A percentile compares a stretch with the other conserved stretches of the same genome.
These are phyloP conservation scores for Chrysochloris asiatica DNA, from an alignment of 2,113 vertebrate genomes.

Conservation along the genomic window DNA sequence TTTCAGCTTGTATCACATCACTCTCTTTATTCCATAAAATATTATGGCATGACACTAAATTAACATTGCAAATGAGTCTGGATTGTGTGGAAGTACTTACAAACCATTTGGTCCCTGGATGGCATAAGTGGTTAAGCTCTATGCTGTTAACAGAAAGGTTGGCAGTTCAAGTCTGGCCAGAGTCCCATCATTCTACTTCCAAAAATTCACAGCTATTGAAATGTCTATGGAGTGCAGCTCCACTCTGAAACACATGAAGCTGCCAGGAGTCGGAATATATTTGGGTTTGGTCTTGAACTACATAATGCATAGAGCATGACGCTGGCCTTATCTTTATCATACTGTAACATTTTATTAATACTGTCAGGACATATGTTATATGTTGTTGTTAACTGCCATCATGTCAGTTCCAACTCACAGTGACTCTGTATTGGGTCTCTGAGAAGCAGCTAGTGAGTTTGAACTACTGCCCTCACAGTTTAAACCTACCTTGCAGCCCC, in stretches of 20 bases:
- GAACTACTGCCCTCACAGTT: no score
- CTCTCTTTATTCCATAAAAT: not conserved
- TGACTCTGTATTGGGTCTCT: no score
- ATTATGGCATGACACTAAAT: not conserved
- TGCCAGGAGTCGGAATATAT: not conserved
- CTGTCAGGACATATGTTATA: no score
- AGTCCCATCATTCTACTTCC: not conserved
- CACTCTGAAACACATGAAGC: not conserved
- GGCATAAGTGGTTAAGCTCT: not conserved
- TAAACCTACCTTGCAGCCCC: no score
- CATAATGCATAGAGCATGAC: not conserved
- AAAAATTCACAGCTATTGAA: not conserved
- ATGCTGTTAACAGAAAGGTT: not conserved
- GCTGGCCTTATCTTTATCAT: not conserved
- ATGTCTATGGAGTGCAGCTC: not conserved
- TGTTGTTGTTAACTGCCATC: no score
- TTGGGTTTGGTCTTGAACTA: not conserved
- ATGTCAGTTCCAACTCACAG: no score
- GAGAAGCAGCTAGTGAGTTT: no score
- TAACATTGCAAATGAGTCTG: not conserved
- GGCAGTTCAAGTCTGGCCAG: not conserved
- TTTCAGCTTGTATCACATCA: not conserved
- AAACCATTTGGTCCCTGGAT: not conserved
- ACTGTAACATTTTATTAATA: no score
- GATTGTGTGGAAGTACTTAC: not conserved